Evolutionary conservation across 2,888 invertebrate genomes (phyloP), one percentile per base, ranked within the genome.

Genomic region (Agrilus cyanescens): DNA sequence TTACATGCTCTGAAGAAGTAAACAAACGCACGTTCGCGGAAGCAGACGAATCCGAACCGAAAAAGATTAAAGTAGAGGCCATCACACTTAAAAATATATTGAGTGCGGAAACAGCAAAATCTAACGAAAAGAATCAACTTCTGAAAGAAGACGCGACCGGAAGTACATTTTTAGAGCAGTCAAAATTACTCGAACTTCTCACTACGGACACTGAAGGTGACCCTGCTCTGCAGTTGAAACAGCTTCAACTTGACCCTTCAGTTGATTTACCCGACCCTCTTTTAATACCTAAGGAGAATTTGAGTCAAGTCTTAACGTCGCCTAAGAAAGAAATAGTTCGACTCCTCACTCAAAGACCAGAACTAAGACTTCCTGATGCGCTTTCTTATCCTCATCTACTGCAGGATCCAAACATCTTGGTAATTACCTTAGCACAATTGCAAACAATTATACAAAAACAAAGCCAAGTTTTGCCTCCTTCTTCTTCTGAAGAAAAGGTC

Each of bases 201-300:
- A 67, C 65, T 10, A 60, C 55, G 33, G 61, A 60, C 13, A 69
- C 72, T 30, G 75, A 75, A 53, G 70, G 70, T n/a, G 74, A 74
- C 58, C 81, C 87, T 0, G 59, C 85, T 5, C 77, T 77, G 45
- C 87, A 88, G 58, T 67, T 87, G 7, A 77, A 80, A 51, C 72
- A 78, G 57, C 68, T 88, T 16, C 72, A 82, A 46, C 70, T 72
- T 37, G 80, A 78, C 54, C 71, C 77, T 6, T 76, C 77, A 50
- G 75, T 82, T 57, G 76, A 80, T 60, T 76, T 88, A 58, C 87
- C 87, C 33, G 86, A 88, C 70, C 87, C 87, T 8, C 71, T 88
- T 55, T 64, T 88, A 46, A 80, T 88, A 47, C 88, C 88, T 39
- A 82, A 84, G 65, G 80, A 84, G 56, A 76, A 77, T 54, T 65